Conservation (phyloP, 2,888 invertebrate species). For the Hypolimnas misippus region DNA sequence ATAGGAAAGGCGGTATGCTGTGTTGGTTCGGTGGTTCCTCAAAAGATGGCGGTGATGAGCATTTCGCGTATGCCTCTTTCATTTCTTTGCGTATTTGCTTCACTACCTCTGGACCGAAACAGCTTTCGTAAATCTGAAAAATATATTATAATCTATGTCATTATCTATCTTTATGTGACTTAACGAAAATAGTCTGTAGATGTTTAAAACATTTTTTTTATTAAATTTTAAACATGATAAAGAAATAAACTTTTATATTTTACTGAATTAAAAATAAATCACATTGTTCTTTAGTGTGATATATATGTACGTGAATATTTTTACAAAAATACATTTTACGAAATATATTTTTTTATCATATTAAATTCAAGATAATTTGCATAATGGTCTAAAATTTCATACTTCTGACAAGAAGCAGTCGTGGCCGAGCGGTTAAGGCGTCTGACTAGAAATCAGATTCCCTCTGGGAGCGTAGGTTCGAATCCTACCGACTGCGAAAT, state of each 20-base stretch:
- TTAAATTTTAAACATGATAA: no score
- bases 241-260: no score
- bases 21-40: constrained; percentile 64
- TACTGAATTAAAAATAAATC: no score
- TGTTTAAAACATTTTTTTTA: no score
- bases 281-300: no score
- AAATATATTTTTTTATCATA: no score
- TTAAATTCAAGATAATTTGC: no score
- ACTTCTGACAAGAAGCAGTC: constrained; percentile 77
- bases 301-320: no score
- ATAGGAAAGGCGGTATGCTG: constrained; percentile 65
- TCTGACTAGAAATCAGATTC: constrained; percentile 96
- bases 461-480: constrained; percentile 96
- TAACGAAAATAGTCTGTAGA: no score
- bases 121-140: constrained; percentile 87
- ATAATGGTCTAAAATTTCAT: constrained; percentile 28
- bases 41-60: constrained; percentile 81
- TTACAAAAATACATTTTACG: no score
- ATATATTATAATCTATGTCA: no score
- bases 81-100: constrained; percentile 87
- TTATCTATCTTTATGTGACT: not conserved
- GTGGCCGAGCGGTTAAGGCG: constrained; percentile 95
- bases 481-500: constrained; percentile 92
- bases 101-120: constrained; percentile 87
- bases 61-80: constrained; percentile 87